Percentiles rank a stretch among this genome's conserved stretches.
phyloP scores from a whole-genome alignment of 2,888 invertebrate species.

The Aspidiotus rigidus region DNA sequence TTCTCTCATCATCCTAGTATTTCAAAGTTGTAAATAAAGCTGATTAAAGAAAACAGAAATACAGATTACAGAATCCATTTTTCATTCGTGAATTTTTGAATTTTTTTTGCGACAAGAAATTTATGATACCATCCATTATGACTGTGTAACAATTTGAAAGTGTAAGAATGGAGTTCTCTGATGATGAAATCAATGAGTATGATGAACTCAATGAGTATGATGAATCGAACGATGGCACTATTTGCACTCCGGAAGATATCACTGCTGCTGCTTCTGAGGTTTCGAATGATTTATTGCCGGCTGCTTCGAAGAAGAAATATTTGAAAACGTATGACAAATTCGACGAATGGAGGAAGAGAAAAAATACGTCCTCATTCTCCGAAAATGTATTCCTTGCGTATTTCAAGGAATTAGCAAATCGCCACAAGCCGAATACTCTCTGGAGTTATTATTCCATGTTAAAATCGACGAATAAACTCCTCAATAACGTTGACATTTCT shows the following conservation, averaged over 20 bases:
- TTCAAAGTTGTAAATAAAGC: no score
- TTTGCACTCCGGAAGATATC: not conserved
- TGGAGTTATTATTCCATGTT: not conserved
- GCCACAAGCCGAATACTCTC: not conserved
- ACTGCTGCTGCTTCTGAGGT: not conserved
- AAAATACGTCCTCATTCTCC: not conserved
- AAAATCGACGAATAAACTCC: not conserved
- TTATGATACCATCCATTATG: no score
- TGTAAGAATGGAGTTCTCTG: no score
- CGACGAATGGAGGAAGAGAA: not conserved
- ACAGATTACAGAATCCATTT: no score
- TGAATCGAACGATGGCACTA: no score
- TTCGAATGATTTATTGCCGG: not conserved
- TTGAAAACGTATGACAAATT: not conserved
- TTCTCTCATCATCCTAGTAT: no score
- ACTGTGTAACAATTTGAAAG: no score
- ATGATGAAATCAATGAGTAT: no score
- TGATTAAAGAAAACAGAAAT: no score
- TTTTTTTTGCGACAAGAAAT: no score
- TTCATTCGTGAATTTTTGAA: no score
- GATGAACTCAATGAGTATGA: no score
- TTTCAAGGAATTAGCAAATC: not conserved
- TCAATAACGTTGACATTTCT: not conserved
- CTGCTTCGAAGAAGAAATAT: not conserved
- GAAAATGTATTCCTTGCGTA: not conserved